Conservation (phyloP, 2,113 vertebrate species). For the Miniopterus natalensis region DNA sequence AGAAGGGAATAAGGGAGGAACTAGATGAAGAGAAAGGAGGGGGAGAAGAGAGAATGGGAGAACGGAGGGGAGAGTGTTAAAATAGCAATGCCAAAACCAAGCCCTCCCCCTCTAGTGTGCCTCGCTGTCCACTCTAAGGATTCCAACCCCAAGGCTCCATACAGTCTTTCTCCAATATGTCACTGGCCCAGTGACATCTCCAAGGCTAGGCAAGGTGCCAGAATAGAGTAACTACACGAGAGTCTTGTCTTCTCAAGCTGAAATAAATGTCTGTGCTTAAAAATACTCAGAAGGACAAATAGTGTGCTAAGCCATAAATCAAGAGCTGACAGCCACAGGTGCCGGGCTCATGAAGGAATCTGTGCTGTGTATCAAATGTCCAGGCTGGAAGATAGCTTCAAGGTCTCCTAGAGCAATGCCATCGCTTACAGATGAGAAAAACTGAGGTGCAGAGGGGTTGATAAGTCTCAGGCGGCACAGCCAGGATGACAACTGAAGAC, state of each 20-base stretch:
- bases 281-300: conserved; percentile 36
- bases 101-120: not conserved
- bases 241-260: not conserved
- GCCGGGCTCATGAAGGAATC: not conserved
- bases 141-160: not conserved
- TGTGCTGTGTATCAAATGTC: not conserved
- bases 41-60: not conserved
- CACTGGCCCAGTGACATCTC: not conserved
- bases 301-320: not conserved
- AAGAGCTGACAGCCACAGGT: not conserved
- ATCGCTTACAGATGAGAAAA: not conserved
- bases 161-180: not conserved
- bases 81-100: not conserved
- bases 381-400: not conserved
- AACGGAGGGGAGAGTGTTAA: not conserved
- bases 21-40: not conserved
- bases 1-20: not conserved
- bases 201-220: not conserved
- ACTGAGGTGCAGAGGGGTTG: not conserved
- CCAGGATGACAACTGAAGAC: not conserved
- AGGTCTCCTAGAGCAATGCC: not conserved
- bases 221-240: not conserved
- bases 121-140: not conserved
- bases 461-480: not conserved
- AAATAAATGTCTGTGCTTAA: conserved; percentile 50